These are phyloP conservation scores for Hyalella azteca DNA, from an alignment of 2,888 invertebrate genomes.

Conservation along the genomic window DNA sequence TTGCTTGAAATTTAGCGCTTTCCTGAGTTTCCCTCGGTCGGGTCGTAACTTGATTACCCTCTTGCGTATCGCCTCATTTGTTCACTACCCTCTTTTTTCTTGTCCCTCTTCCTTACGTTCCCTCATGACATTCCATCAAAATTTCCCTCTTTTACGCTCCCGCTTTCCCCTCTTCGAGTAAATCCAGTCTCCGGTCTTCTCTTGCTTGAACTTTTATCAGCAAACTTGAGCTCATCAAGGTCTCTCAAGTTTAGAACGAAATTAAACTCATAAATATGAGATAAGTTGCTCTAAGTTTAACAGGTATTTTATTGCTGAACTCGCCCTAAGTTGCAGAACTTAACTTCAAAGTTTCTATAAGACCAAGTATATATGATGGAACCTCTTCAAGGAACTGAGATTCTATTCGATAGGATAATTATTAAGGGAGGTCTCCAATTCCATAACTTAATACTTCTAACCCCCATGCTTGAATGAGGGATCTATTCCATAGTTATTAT, in stretches of 20 bases:
- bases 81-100: neutral
- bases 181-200: neutral
- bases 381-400: neutral
- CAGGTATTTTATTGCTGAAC: neutral
- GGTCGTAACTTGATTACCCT: conserved; percentile 4
- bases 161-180: neutral
- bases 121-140: neutral
- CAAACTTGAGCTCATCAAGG: conserved; percentile 19
- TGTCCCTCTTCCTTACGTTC: neutral
- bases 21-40: neutral
- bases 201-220: neutral
- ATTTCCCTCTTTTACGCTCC: neutral
- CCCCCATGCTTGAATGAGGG: too few species aligned
- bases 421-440: too few species aligned
- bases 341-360: neutral
- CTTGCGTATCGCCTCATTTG: conserved; percentile 1
- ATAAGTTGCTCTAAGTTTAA: neutral
- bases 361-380: neutral
- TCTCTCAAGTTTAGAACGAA: neutral
- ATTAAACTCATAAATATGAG: neutral
- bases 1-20: neutral
- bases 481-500: too few species aligned
- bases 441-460: too few species aligned
- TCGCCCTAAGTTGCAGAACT: neutral
- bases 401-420: too few species aligned